These are phyloP conservation scores for Pammene aurita DNA, from an alignment of 2,888 invertebrate species.

Conservation along the genomic window DNA sequence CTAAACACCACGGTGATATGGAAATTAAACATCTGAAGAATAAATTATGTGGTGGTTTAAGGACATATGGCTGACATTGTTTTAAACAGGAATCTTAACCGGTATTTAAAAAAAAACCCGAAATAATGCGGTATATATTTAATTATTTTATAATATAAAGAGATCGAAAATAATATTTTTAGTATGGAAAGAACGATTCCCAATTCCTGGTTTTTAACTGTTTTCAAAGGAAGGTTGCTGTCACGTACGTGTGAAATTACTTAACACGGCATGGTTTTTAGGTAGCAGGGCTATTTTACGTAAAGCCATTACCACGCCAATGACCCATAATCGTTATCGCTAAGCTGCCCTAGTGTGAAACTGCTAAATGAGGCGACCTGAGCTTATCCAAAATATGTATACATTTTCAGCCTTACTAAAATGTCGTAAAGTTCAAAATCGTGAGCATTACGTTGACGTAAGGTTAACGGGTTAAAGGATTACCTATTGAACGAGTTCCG, in stretches of 20 bases:
- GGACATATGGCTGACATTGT: no score
- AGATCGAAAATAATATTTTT: no score
- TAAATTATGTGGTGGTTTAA: no score
- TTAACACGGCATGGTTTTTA: neutral
- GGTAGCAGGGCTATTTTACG: constrained; percentile 1
- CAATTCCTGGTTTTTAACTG: no score
- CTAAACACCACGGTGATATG: no score
- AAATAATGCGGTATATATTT: no score
- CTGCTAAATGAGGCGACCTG: constrained; percentile 30
- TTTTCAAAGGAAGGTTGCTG: no score
- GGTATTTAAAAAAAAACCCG: no score
- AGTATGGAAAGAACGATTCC: no score
- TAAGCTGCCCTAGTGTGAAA: constrained; percentile 26
- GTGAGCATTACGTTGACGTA: neutral
- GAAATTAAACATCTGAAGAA: no score
- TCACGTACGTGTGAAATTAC: constrained; percentile 1
- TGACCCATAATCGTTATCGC: constrained; percentile 34
- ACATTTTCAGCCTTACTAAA: neutral
- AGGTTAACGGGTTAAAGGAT: constrained; percentile 22
- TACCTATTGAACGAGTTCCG: constrained; percentile 3
- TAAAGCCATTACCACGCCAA: constrained; percentile 24
- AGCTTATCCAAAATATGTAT: neutral
- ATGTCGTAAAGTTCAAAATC: neutral
- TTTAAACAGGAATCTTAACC: no score
- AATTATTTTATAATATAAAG: no score